phyloP scores from a whole-genome alignment of 2,888 invertebrate genomes.

The Periphyllus acericola region DNA sequence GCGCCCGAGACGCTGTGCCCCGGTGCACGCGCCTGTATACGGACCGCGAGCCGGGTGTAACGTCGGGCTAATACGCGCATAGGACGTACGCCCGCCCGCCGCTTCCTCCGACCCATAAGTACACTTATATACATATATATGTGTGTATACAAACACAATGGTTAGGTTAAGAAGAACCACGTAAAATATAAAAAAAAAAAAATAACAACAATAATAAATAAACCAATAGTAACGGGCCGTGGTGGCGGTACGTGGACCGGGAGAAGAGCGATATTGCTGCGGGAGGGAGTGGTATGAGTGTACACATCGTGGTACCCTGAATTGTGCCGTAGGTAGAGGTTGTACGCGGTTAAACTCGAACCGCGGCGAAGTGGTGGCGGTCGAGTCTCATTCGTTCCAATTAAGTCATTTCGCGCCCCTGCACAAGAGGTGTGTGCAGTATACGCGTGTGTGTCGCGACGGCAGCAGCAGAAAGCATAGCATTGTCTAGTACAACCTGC shows the following conservation, averaged over 20 bases:
- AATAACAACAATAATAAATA: not conserved
- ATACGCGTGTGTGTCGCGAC: not conserved
- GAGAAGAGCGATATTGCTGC: not conserved
- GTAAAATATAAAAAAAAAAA: not conserved
- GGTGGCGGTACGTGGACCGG: too few relatives aligned
- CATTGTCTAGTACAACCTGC: not conserved
- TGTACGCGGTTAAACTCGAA: not conserved
- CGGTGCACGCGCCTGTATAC: not conserved
- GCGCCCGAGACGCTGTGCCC: not conserved
- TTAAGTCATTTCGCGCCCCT: conserved; percentile 33
- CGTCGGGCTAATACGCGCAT: not conserved
- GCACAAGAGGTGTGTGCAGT: not conserved
- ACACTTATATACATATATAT: too few relatives aligned
- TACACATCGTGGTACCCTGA: too few relatives aligned
- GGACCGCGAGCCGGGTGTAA: not conserved
- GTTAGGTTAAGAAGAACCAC: not conserved
- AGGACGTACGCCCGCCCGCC: not conserved
- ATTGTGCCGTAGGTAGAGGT: not conserved
- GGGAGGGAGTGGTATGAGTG: not conserved
- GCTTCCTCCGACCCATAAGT: not conserved
- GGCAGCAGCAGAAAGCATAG: not conserved
- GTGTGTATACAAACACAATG: not conserved
- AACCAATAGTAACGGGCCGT: not conserved
- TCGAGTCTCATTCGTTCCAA: conserved; percentile 48
- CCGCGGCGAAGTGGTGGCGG: not conserved